These are phyloP conservation scores for Synergus umbraculus DNA, from an alignment of 2,888 invertebrate genomes.

Conservation along the genomic window DNA sequence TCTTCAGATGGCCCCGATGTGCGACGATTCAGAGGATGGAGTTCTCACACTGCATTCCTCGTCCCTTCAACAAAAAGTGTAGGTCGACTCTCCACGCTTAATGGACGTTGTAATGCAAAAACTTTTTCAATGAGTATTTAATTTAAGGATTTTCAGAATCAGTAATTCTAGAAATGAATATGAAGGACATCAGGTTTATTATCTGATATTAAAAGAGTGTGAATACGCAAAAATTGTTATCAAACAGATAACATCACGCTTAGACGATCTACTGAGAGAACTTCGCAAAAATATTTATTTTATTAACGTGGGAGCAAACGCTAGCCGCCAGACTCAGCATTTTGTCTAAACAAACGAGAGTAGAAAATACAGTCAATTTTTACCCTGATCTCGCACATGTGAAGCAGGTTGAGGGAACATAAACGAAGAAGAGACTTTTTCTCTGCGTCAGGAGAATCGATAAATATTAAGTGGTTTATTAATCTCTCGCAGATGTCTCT, in stretches of 20 bases:
- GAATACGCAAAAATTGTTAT: neutral
- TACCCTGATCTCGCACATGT: conserved; percentile 32
- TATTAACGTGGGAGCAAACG: conserved; percentile 44
- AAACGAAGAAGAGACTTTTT: neutral
- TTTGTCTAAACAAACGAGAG: conserved; percentile 45
- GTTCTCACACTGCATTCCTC: conserved; percentile 70
- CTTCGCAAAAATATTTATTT: conserved; percentile 46
- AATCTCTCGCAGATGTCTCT: neutral
- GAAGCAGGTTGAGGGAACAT: conserved; percentile 8
- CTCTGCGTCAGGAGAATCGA: neutral
- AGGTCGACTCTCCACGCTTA: conserved; percentile 18
- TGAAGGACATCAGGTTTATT: too few species aligned
- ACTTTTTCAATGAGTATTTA: neutral
- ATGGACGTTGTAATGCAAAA: conserved; percentile 6
- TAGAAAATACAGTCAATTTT: conserved; percentile 21
- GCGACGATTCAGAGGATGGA: conserved; percentile 64
- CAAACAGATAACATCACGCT: neutral
- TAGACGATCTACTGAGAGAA: neutral
- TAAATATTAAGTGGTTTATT: neutral
- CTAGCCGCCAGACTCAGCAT: conserved; percentile 45
- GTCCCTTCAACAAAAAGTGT: conserved; percentile 60
- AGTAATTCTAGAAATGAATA: neutral
- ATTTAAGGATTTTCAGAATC: conserved; percentile 1
- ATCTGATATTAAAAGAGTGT: neutral
- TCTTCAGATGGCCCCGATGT: conserved; percentile 63